phyloP scores from a whole-genome alignment of 2,113 vertebrate species.

The Vombatus ursinus region DNA sequence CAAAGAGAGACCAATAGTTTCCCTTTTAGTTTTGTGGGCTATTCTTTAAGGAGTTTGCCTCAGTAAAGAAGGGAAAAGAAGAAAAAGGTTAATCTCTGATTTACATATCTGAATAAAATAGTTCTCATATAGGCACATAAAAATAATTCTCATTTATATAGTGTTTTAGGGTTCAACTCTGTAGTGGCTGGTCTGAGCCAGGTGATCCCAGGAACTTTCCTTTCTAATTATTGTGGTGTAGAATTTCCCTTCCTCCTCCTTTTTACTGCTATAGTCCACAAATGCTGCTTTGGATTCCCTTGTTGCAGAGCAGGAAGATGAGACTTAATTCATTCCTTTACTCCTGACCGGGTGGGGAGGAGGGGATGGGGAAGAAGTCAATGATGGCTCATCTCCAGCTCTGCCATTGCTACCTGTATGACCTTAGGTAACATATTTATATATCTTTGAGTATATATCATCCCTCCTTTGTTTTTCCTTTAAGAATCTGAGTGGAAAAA shows the following conservation, averaged over 20 bases:
- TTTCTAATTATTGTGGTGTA: neutral
- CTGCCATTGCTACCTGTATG: too few species aligned
- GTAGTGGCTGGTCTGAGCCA: neutral
- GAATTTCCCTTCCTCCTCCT: neutral
- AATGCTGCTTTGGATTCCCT: neutral
- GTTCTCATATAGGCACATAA: neutral
- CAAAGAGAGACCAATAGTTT: neutral
- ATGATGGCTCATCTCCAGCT: too few species aligned
- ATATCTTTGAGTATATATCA: neutral
- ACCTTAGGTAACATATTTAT: too few species aligned
- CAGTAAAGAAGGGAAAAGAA: neutral
- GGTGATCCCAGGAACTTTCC: neutral
- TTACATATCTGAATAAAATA: neutral
- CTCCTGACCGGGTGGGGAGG: neutral
- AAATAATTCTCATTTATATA: neutral
- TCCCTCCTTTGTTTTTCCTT: neutral
- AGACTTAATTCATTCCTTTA: neutral
- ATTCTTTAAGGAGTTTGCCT: neutral
- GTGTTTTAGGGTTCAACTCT: neutral
- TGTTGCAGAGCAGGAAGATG: neutral
- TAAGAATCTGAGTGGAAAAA: neutral
- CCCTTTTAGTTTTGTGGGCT: neutral
- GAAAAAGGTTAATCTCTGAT: neutral
- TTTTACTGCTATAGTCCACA: neutral
- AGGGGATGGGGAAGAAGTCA: neutral